Conservation (phyloP, 2,797 vertebrate species). For the Myotis pilosus region DNA sequence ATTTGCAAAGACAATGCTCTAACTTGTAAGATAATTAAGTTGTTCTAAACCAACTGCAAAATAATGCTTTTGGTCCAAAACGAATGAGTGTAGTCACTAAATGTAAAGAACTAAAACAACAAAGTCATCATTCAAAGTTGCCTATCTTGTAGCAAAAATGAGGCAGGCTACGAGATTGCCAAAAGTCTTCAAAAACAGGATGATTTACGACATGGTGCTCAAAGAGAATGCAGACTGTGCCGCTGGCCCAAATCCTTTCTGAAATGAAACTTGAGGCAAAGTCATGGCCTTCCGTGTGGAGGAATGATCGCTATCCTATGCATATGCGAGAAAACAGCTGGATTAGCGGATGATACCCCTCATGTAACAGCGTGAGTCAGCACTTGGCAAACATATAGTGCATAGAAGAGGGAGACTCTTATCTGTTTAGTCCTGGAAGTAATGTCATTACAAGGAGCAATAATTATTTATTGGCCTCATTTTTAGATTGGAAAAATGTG, state of each 20-base stretch:
- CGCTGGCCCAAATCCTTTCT: neutral
- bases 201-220: neutral
- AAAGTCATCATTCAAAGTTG: neutral
- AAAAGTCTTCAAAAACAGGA: neutral
- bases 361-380: neutral
- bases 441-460: neutral
- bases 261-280: neutral
- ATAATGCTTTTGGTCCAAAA: neutral
- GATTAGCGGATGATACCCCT: neutral
- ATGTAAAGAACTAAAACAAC: neutral
- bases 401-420: neutral
- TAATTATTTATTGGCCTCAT: neutral
- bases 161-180: neutral
- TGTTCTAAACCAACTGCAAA: neutral
- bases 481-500: neutral
- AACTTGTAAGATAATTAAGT: neutral
- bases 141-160: neutral
- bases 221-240: neutral
- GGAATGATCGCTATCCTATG: neutral
- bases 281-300: neutral
- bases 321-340: neutral
- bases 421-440: neutral
- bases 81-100: neutral
- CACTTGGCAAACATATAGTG: neutral
- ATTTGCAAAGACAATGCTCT: neutral